phyloP scores from a whole-genome alignment of 1,140 invertebrate genomes.

The Geopemphigus sp. region DNA sequence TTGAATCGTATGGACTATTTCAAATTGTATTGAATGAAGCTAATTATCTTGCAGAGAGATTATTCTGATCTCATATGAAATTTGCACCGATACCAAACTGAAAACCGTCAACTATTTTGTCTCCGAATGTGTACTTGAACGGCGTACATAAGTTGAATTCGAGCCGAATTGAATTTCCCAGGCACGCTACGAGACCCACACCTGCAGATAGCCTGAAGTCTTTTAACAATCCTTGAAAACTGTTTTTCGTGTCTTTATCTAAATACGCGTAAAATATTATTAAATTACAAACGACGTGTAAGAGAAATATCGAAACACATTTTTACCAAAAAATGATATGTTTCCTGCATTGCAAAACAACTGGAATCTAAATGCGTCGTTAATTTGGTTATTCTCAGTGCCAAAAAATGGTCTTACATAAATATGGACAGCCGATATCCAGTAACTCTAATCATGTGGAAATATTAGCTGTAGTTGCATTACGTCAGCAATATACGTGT shows the following conservation, averaged over 20 bases:
- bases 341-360: constrained; percentile 82
- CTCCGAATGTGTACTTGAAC: constrained; percentile 60
- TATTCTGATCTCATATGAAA: not conserved
- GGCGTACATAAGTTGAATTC: constrained; percentile 85
- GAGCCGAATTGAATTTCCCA: constrained; percentile 74
- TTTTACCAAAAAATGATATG: constrained; percentile 60
- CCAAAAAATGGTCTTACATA: constrained; percentile 81
- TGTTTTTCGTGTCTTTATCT: constrained; percentile 6
- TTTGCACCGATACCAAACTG: constrained; percentile 68
- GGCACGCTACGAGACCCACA: constrained; percentile 69
- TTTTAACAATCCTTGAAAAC: constrained; percentile 56
- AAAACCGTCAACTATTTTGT: constrained; percentile 62
- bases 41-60: not conserved
- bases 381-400: constrained; percentile 66
- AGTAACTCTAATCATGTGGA: constrained; percentile 60
- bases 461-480: not conserved
- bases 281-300: constrained; percentile 49
- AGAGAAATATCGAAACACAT: constrained; percentile 49
- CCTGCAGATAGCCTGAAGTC: constrained; percentile 67
- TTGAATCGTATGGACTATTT: not conserved
- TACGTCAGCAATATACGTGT: not conserved
- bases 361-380: constrained; percentile 74
- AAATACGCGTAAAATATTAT: constrained; percentile 50
- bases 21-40: not conserved
- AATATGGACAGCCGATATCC: constrained; percentile 76